phyloP scores from a whole-genome alignment of 2,888 invertebrate species.

The Uloborus plumipes region DNA sequence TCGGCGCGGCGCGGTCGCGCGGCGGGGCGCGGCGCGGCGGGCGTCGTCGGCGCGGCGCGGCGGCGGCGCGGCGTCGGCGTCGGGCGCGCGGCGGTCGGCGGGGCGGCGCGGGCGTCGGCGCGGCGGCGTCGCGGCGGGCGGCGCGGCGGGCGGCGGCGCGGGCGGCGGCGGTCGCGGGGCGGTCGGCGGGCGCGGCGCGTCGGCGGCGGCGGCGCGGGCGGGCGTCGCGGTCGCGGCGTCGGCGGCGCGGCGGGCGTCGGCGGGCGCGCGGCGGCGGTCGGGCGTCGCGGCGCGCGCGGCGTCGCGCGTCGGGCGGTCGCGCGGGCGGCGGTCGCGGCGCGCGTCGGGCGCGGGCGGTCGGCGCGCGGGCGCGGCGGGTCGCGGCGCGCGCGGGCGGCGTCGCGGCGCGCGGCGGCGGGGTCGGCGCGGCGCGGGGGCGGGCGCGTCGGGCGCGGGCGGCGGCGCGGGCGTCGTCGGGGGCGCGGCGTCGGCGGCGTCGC shows the following conservation, averaged over 20 bases:
- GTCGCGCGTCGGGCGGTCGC: neutral
- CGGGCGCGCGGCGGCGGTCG: neutral
- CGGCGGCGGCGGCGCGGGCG: neutral
- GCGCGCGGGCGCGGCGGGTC: constrained; percentile 4
- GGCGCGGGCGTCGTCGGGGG: neutral
- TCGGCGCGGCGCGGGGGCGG: neutral
- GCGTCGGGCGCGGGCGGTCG: neutral
- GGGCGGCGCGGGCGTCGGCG: neutral
- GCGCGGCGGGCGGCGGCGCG: neutral
- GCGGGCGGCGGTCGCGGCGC: neutral
- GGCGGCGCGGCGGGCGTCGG: neutral
- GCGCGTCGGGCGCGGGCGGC: neutral
- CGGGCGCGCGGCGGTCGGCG: neutral
- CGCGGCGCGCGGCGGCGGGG: neutral
- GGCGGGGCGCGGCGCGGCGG: neutral
- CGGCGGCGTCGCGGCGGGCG: neutral
- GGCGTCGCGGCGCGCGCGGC: neutral
- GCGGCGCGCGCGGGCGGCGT: neutral
- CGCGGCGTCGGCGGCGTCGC: neutral
- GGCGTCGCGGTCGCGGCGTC: neutral
- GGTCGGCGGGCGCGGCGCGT: neutral
- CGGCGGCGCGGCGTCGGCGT: neutral
- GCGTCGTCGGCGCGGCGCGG: neutral
- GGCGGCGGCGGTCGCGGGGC: neutral
- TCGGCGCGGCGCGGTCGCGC: neutral